Evolutionary conservation across 30 jellyfish, hydroid and myxozoan species (phyloP), one percentile per base, ranked within the genome.

Genomic region (Hydra vulgaris): DNA sequence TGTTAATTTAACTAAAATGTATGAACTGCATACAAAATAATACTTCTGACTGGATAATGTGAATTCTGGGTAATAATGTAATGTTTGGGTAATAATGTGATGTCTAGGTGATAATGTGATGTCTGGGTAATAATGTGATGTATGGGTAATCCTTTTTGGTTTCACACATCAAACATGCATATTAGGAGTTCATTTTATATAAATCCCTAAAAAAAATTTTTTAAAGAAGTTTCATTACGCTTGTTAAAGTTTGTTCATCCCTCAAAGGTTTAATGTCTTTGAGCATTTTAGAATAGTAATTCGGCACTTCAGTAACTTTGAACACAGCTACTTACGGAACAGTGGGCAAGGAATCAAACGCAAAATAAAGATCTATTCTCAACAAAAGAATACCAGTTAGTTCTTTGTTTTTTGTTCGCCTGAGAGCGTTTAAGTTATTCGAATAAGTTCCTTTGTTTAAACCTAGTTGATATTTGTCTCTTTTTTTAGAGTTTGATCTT

Each of bases 371-470:
- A 40, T 5, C 61, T 40, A 40, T 40, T 40, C 61, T 3, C 12
- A 40, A 40, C 61, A 40, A 40, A 40, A 40, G 61, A 40, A 40
- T 5, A 40, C 61, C 61, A 3, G 61, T 40, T 40, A 40, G 61
- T 40, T 40, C 61, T 40, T 40, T 40, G 61, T 40, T 40, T 12
- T 40, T 40, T 40, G 61, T 40, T 40, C 61, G 61, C 61, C 61
- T 40, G 61, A 40, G 61, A 69, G 55, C 85, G 85, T 78, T 78
- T 78, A 53, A 69, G 67, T 24, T 78, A 78, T 78, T 78, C 25
- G 53, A 54, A 78, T n/a, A 68, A 78, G 23, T 78, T 54, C 74
- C 56, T 78, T 78, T 78, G 80, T 56, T 77, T 21, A 8, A 26
- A 17, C 61, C 61, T 5, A 78, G 61, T 78, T 78, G 85, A 78